Base-by-base conservation (phyloP, 2,113 vertebrate genomes). In the Pseudorhombus dupliciocellatus region DNA sequence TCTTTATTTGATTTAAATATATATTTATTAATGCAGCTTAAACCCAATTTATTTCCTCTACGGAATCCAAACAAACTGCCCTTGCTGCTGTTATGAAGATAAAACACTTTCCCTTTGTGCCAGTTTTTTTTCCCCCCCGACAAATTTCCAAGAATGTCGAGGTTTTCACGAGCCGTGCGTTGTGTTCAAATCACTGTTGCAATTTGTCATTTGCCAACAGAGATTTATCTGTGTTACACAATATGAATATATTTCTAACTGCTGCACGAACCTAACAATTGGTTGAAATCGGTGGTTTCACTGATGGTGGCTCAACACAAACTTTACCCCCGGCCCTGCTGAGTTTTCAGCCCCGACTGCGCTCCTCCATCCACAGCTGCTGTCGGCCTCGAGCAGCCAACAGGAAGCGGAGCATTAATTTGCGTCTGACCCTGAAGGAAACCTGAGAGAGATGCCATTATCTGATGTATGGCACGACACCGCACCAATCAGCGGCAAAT, bases 351-450 rank as follows among this genome's bases (percentile, higher is more conserved):
- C 79, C 48, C 61, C 18, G n/a, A 30, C 80, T 66, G 52, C 54
- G 46, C 68, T 67, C 75, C 70, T 53, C 55, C 54, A 84, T 73
- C 70, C 76, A 78, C 88, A 88, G 76, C 83, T 84, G 90, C 81
- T 52, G 81, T 75, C 55, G 55, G 83, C 82, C 80, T 72, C 58
- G 16, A 79, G 81, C 84, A 81, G 87, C 88, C 85, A 79, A 86
- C 89, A 87, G 90, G 87, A 92, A 91, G 78, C 74, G 2, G 56
- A 80, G 80, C 82, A 88, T 87, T 92, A 79, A 92, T 93, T 91
- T 90, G 63, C 46, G 89, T 89, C 91, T 90, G 87, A 91, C 87
- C 91, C 87, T 87, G 84, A 90, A 87, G 80, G 91, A 89, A 93
- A 91, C 89, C 83, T 76, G 88, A 92, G 90, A 86, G 82, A 85